Evolutionary conservation across 23 tunicate species (phyloP).

Genomic region (Styela clava): DNA sequence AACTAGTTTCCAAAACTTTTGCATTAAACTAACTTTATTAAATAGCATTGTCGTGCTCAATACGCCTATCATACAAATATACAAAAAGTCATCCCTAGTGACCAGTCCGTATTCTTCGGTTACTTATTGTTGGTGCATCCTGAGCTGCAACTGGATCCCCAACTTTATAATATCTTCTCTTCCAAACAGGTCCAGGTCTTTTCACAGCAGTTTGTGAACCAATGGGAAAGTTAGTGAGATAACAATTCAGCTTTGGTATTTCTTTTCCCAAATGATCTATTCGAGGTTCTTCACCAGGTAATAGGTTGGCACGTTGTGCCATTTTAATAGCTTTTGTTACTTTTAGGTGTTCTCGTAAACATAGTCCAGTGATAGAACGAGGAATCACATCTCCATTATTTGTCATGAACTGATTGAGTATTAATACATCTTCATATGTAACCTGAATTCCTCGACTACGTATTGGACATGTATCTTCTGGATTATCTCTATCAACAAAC

Average conservation of each 20-base stretch:
- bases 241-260: conserved; percentile 58
- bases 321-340: conserved; percentile 58
- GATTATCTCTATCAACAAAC: conserved; percentile 1
- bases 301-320: conserved; percentile 86
- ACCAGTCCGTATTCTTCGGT: background rate
- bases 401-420: conserved; percentile 63
- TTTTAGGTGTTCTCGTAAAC: conserved; percentile 57
- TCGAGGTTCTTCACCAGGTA: conserved; percentile 62
- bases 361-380: conserved; percentile 57
- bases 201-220: conserved; percentile 58
- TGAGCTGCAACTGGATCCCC: conserved; percentile 48
- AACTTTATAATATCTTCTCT: conserved; percentile 37
- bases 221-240: conserved; percentile 64
- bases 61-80: no score
- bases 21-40: no score
- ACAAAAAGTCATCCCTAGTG: no score
- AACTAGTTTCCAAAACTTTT: no score
- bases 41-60: no score
- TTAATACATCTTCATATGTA: conserved; percentile 86
- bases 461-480: conserved; percentile 59
- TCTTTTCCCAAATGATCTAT: conserved; percentile 30
- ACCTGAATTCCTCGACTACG: conserved; percentile 82
- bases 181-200: conserved; percentile 41
- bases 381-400: conserved; percentile 59
- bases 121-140: conserved; percentile 50